Evolutionary conservation across 2,797 vertebrate genomes (phyloP), one percentile per base, ranked within the genome.

Genomic region (Melanotaenia boesemani): DNA sequence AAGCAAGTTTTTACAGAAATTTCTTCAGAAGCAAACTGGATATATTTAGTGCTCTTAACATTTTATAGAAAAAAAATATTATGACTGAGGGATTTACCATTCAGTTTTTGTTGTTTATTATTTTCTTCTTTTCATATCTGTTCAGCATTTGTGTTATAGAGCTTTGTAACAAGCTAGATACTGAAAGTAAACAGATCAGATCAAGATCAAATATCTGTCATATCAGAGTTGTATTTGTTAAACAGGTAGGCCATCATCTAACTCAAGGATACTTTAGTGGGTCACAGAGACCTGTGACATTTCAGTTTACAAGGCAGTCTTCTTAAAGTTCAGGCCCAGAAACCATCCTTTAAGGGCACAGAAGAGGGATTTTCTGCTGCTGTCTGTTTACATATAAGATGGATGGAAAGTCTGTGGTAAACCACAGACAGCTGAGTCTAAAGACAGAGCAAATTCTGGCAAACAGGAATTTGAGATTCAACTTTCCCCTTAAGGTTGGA

Each of bases 1-100:
- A 86, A 83, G 82, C 78, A 80, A 74, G 82, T 83, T 88, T 91
- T 90, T 89, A 71, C 72, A 77, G 83, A 80, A 71, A 76, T 86
- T 84, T 84, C 68, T 80, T 89, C 73, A 12, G 55, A 87, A 79
- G 76, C 74, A 41, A 77, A 70, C 26, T 2, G 59, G 89, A 87
- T 90, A 92, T 77, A 85, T 91, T 88, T 90, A 92, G 87, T 70
- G 55, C 60, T 30, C 50, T 20, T 63, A 83, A 70, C 41, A 1
- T 67, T 92, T 91, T 90, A 86, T 90, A 89, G 86, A 41, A 48
- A 66, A 74, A 63, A 44, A 46, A 75, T 75, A 61, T 67, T 83
- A 80, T 80, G 86, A 81, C 62, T 22, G 66, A 82, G 76, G 86
- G 86, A 91, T 88, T 90, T 85, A 84, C 86, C 83, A 76, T n/a